Conservation (phyloP, 1,140 invertebrate species). For the Trissolcus basalis region DNA sequence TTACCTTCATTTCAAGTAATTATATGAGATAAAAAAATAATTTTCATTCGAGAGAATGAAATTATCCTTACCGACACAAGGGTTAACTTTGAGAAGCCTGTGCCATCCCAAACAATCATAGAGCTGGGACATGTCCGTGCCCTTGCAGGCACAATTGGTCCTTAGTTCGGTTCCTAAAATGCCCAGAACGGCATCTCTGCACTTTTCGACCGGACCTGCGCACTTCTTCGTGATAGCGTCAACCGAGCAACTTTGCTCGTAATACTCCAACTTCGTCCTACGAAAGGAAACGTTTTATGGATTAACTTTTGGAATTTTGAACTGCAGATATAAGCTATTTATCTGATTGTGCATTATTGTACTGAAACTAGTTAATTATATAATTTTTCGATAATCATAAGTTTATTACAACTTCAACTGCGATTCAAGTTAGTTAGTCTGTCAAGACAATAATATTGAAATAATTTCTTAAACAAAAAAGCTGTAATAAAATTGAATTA, state of each 20-base stretch:
- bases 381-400: too few species aligned
- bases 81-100: constrained; percentile 91
- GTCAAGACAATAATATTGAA: too few species aligned
- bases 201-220: constrained; percentile 87
- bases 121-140: constrained; percentile 86
- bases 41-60: background rate
- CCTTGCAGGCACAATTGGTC: constrained; percentile 89
- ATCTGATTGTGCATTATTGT: constrained; percentile 9
- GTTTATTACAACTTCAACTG: background rate
- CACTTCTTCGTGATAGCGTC: constrained; percentile 92
- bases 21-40: background rate
- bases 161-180: constrained; percentile 90
- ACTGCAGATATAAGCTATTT: constrained; percentile 11
- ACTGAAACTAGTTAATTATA: background rate
- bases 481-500: background rate
- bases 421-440: too few species aligned
- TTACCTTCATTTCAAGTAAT: background rate
- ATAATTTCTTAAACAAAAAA: background rate
- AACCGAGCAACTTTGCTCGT: constrained; percentile 92
- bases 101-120: constrained; percentile 94
- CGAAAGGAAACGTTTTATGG: constrained; percentile 52
- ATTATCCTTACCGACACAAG: constrained; percentile 89
- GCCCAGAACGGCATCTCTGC: constrained; percentile 87
- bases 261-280: constrained; percentile 87
- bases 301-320: constrained; percentile 21